Evolutionary conservation across 2,888 invertebrate genomes (phyloP), one percentile per base, ranked within the genome.

Genomic region (Kryphioiulus occultus): DNA sequence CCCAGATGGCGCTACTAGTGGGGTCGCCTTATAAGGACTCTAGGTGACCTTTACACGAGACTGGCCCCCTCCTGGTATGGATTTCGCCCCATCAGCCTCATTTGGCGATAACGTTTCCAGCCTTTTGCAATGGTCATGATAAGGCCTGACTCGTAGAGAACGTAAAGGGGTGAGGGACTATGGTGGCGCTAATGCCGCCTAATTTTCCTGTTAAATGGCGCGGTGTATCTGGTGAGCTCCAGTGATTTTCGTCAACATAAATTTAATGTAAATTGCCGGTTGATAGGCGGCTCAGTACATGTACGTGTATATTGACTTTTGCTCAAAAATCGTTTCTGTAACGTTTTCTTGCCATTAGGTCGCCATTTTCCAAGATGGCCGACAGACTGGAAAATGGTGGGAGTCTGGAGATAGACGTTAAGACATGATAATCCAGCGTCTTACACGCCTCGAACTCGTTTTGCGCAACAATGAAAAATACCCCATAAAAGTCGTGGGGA

Each of bases 121-220:
- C 47, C 12, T 17, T 47, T 47, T 19, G 47, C 47, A 47, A 47
- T 47, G 12, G 47, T 19, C 7, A 22, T 22, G 59, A n/a, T 59
- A 59, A n/a, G 59, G 59, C 59, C 59, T 59, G 22, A 59, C 59
- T n/a, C 59, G 59, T 42, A 9, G 42, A 42, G 15, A 15, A 15
- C 42, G 15, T 7, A 7, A 42, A 7, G 42, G 42, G 15, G 15
- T 42, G 68, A 22, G 68, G 26, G 68, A 26, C 22, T 68, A 22
- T 12, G 26, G 68, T 68, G 68, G 68, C 26, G 26, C 68, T 68
- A 68, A 68, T 68, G 68, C 26, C 26, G 68, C 68, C 68, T 68
- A 68, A 68, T 68, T 68, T 68, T 68, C 68, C 26, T 68, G 68
- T 68, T 68, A 68, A 68, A 68, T 68, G 68, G 26, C 68, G 68